These are phyloP conservation scores for Camptogramma bilineatum DNA, from an alignment of 2,888 invertebrate species.

Conservation along the genomic window DNA sequence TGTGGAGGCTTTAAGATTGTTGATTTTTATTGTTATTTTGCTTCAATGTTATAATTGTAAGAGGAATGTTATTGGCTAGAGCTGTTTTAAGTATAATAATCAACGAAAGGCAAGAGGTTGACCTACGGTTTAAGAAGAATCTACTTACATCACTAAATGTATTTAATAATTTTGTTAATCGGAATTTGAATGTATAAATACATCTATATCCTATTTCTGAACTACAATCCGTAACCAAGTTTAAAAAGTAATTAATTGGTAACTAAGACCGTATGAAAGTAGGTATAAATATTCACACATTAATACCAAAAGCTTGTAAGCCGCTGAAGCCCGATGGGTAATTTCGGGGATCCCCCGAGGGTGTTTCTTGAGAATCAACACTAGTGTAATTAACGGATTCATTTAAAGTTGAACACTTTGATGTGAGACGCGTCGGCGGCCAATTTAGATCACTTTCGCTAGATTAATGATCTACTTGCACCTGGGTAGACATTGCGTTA, in stretches of 20 bases:
- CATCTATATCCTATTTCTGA: too few species aligned
- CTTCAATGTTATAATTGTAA: neutral
- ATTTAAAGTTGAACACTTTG: conserved; percentile 78
- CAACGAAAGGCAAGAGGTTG: too few species aligned
- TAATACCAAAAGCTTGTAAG: conserved; percentile 40
- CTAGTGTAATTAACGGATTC: conserved; percentile 81
- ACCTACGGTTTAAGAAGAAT: too few species aligned
- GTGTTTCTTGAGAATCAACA: conserved; percentile 78
- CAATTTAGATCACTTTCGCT: conserved; percentile 49
- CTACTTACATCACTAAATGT: too few species aligned
- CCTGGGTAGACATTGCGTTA: conserved; percentile 8
- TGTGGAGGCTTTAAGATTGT: conserved; percentile 23
- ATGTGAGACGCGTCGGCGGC: conserved; percentile 48
- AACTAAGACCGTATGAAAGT: neutral
- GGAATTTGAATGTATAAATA: too few species aligned
- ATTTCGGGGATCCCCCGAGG: conserved; percentile 68
- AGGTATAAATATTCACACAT: conserved; percentile 37
- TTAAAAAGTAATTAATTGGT: neutral
- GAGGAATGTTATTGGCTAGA: neutral
- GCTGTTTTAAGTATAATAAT: too few species aligned
- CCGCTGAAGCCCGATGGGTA: conserved; percentile 63
- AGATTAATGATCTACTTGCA: conserved; percentile 57
- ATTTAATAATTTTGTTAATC: too few species aligned
- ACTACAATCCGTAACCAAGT: neutral
- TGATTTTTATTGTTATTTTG: conserved; percentile 13